Conservation (phyloP, 1,140 invertebrate species). For the Aradophagus sp. region DNA sequence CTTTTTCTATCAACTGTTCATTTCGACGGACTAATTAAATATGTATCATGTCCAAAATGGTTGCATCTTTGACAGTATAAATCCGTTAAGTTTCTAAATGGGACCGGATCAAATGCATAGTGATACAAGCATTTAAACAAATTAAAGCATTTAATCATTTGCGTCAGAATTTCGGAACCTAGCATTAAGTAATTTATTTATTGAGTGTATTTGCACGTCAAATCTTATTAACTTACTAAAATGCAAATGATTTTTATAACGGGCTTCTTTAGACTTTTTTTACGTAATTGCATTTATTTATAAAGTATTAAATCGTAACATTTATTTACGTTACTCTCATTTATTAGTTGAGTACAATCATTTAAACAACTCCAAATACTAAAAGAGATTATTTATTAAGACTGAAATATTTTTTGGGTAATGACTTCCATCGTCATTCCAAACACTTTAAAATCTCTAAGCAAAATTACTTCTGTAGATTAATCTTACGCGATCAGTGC, state of each 20-base stretch:
- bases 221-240: too few relatives aligned
- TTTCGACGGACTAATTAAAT: constrained; percentile 38
- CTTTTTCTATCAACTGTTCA: constrained; percentile 38
- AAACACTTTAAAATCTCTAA: too few relatives aligned
- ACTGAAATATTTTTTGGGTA: constrained; percentile 61
- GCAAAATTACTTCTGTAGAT: background rate
- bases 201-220: too few relatives aligned
- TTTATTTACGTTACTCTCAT: too few relatives aligned
- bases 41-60: constrained; percentile 62
- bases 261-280: too few relatives aligned
- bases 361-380: constrained; percentile 13
- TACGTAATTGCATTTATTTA: too few relatives aligned
- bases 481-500: constrained; percentile 29
- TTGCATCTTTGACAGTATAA: constrained; percentile 45
- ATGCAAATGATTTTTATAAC: constrained; percentile 29
- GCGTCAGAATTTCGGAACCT: constrained; percentile 8
- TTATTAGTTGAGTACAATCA: too few relatives aligned
- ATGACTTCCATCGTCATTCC: constrained; percentile 15
- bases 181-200: too few relatives aligned
- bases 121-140: constrained; percentile 39
- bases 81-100: constrained; percentile 42
- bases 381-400: constrained; percentile 61
- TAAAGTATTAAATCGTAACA: too few relatives aligned
- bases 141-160: constrained; percentile 29
- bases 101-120: constrained; percentile 45